Conservation (phyloP, 2,113 vertebrate genomes). For the Podiceps cristatus region DNA sequence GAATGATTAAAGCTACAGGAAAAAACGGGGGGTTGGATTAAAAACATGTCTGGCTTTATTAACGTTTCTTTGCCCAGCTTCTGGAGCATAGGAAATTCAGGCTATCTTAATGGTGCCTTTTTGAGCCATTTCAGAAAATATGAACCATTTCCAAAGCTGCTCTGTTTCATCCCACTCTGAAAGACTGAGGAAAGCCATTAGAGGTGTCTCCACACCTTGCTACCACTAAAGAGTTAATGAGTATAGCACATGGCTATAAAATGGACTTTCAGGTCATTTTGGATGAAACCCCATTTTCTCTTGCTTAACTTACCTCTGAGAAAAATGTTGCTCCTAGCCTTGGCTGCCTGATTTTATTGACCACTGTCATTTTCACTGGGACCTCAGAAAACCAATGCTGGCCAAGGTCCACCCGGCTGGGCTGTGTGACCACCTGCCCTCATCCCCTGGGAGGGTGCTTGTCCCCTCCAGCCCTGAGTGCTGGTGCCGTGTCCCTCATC, state of each 20-base stretch:
- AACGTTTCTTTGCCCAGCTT: background rate
- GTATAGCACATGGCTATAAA: background rate
- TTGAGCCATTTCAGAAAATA: background rate
- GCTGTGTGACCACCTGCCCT: background rate
- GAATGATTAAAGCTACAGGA: background rate
- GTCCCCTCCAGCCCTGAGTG: background rate
- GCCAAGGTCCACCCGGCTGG: background rate
- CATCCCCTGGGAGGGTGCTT: background rate
- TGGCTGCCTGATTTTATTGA: background rate
- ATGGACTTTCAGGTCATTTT: background rate
- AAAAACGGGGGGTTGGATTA: background rate
- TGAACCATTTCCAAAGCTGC: background rate
- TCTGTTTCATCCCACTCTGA: background rate
- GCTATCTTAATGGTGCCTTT: background rate
- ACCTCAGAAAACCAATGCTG: background rate
- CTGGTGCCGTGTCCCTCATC: background rate
- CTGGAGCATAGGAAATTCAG: background rate
- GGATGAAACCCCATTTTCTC: background rate
- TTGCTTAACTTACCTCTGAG: background rate
- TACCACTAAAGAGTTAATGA: background rate
- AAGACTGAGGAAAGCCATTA: background rate
- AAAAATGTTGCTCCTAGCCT: background rate
- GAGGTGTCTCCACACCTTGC: background rate
- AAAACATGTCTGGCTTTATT: background rate
- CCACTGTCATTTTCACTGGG: background rate